phyloP scores from a whole-genome alignment of 2,888 invertebrate species.

The Eilema depressum region DNA sequence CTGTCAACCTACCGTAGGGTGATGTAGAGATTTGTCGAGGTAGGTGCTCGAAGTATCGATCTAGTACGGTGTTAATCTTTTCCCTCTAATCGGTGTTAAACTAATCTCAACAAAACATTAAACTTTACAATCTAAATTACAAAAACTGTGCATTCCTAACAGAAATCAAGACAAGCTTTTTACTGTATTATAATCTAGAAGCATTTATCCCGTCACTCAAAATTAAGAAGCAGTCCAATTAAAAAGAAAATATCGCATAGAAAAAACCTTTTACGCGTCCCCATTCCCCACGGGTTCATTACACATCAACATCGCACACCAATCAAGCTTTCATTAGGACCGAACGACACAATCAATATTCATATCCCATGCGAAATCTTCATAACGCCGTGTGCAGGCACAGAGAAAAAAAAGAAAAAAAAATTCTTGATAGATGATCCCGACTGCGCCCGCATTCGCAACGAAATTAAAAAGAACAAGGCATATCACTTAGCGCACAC shows the following conservation, averaged over 20 bases:
- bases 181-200: background rate
- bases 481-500: slow-evolving; percentile 87
- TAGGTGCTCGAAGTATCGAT: too few relatives aligned
- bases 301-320: slow-evolving; percentile 80
- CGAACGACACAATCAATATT: slow-evolving; percentile 83
- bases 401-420: slow-evolving; percentile 57
- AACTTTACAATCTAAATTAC: background rate
- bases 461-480: slow-evolving; percentile 87
- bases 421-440: slow-evolving; percentile 82
- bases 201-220: slow-evolving; percentile 9
- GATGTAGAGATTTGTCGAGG: too few relatives aligned
- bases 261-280: slow-evolving; percentile 69
- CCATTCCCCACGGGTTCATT: slow-evolving; percentile 68
- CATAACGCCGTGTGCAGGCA: slow-evolving; percentile 66
- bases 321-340: slow-evolving; percentile 84
- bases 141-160: background rate
- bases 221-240: slow-evolving; percentile 48
- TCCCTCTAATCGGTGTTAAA: too few relatives aligned
- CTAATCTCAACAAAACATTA: background rate
- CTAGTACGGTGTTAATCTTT: too few relatives aligned
- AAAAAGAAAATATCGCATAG: slow-evolving; percentile 60
- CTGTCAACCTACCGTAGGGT: too few relatives aligned
- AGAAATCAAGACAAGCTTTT: background rate
- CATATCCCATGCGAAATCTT: slow-evolving; percentile 86
- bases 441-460: slow-evolving; percentile 74